Evolutionary conservation across 1,140 invertebrate genomes (phyloP).

Genomic region (Latrodectus geometricus): DNA sequence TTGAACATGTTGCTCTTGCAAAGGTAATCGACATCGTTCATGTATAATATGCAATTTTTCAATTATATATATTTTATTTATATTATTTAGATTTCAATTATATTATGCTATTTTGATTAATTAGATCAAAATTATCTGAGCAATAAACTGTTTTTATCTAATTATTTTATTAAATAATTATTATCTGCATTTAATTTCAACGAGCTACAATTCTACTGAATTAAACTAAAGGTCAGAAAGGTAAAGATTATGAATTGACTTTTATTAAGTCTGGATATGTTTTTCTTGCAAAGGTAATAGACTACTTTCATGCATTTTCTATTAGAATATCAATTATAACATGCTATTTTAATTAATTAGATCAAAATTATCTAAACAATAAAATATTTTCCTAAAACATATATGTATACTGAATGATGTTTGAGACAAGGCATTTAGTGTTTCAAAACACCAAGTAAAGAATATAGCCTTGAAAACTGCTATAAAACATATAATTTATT

Average conservation of each 20-base stretch:
- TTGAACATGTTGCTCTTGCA: constrained; percentile 83
- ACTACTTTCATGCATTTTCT: background rate
- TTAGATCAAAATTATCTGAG: background rate
- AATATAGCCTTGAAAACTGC: no score
- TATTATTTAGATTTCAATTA: background rate
- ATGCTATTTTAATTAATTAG: no score
- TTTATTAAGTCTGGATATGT: constrained; percentile 88
- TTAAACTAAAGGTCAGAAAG: constrained; percentile 68
- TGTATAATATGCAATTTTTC: background rate
- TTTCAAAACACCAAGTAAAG: no score
- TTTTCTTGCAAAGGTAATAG: constrained; percentile 82
- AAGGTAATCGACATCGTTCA: constrained; percentile 83
- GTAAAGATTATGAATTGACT: constrained; percentile 78
- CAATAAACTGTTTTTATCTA: background rate
- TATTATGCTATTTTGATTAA: background rate
- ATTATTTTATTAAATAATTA: no score
- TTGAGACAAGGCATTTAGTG: no score
- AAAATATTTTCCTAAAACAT: no score
- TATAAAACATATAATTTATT: no score
- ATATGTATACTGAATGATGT: no score
- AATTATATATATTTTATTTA: background rate
- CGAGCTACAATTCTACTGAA: constrained; percentile 76
- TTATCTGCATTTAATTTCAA: no score
- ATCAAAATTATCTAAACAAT: no score
- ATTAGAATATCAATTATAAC: no score